Percentiles rank a stretch among this genome's conserved stretches.
These are phyloP conservation scores for Tetramorium bicarinatum DNA, from an alignment of 2,888 invertebrate species.

Conservation along the genomic window DNA sequence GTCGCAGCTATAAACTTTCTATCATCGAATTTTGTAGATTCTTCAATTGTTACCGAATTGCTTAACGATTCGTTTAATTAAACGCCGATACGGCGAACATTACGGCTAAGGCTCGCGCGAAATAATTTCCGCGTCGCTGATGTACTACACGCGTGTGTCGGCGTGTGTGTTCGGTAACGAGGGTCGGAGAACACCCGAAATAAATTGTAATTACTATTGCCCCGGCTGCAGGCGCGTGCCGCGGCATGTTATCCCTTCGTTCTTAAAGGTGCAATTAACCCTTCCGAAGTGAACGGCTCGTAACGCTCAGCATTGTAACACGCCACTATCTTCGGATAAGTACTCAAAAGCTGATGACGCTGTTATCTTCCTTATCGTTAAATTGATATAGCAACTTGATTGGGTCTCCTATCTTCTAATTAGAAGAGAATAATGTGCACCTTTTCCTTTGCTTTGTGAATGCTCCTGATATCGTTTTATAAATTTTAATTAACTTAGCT, in stretches of 20 bases:
- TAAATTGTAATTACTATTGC: slow-evolving; percentile 62
- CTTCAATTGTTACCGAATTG: not conserved
- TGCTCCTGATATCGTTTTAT: not conserved
- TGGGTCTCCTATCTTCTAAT: slow-evolving; percentile 34
- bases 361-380: slow-evolving; percentile 4
- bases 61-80: slow-evolving; percentile 36
- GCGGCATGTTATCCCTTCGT: slow-evolving; percentile 33
- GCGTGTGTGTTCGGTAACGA: slow-evolving; percentile 53
- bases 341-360: slow-evolving; percentile 32
- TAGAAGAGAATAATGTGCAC: not conserved
- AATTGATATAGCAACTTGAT: slow-evolving; percentile 23
- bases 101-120: not conserved
- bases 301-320: slow-evolving; percentile 16
- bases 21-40: not conserved
- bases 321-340: slow-evolving; percentile 30
- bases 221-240: slow-evolving; percentile 48
- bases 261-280: slow-evolving; percentile 55
- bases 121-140: slow-evolving; percentile 33
- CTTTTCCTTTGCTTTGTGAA: not conserved
- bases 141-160: slow-evolving; percentile 15
- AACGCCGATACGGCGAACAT: not conserved
- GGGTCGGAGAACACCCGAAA: slow-evolving; percentile 52
- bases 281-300: slow-evolving; percentile 19
- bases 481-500: slow-evolving; percentile 2
- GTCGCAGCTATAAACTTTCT: not conserved